A percentile compares a stretch with the other conserved stretches of the same genome.
phyloP scores from a whole-genome alignment of 2,888 invertebrate species.

The Epirrhoe tristata region DNA sequence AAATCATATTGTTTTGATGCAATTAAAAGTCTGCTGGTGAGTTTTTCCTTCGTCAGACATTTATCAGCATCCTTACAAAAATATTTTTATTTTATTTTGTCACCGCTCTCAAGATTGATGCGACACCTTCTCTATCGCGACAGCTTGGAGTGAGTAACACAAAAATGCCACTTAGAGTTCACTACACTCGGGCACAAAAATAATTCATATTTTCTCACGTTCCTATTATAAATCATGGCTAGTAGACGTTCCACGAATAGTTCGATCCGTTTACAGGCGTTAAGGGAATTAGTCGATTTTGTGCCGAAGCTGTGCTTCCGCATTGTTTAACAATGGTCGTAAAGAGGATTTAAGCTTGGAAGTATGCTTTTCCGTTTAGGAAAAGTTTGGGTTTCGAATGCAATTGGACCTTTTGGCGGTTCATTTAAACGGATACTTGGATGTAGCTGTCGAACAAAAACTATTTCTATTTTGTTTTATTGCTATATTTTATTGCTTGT shows the following conservation, averaged over 20 bases:
- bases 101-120: slow-evolving; percentile 25
- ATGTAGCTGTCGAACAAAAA: slow-evolving; percentile 2
- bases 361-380: slow-evolving; percentile 5
- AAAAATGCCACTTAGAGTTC: slow-evolving; percentile 39
- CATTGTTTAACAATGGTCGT: slow-evolving; percentile 51
- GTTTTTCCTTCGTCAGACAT: background rate
- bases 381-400: slow-evolving; percentile 12
- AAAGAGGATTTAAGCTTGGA: slow-evolving; percentile 24
- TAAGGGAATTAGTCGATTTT: slow-evolving; percentile 69
- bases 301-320: slow-evolving; percentile 65
- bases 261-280: slow-evolving; percentile 69
- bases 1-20: too few relatives aligned
- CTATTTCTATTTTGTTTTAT: background rate
- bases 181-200: slow-evolving; percentile 47
- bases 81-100: slow-evolving; percentile 22
- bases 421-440: background rate
- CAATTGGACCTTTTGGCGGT: slow-evolving; percentile 9
- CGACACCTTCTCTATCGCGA: slow-evolving; percentile 27
- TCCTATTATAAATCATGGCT: slow-evolving; percentile 70
- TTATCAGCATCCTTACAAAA: slow-evolving; percentile 14
- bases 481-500: background rate
- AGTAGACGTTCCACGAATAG: slow-evolving; percentile 76
- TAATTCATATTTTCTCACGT: slow-evolving; percentile 72
- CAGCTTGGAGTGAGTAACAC: slow-evolving; percentile 23
- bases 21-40: background rate